Percentiles rank a stretch among this genome's conserved stretches.
phyloP scores from a whole-genome alignment of 2,113 vertebrate species.

The Tonatia bakeri region DNA sequence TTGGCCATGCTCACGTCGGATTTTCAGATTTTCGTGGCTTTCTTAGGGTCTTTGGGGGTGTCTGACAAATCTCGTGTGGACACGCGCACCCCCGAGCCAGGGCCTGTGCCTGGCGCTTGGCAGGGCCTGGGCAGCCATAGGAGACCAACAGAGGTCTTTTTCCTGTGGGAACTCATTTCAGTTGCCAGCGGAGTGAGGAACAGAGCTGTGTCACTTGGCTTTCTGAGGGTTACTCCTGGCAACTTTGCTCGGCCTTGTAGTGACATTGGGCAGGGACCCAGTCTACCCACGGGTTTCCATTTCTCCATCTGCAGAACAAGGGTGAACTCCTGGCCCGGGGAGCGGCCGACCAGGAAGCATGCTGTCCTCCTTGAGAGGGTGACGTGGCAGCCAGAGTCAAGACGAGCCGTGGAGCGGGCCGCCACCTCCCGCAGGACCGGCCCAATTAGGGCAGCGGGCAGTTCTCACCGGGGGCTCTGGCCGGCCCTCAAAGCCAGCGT shows the following conservation, averaged over 20 bases:
- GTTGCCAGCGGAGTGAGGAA: slow-evolving; percentile 36
- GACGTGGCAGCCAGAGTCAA: neutral
- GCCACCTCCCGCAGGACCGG: slow-evolving; percentile 29
- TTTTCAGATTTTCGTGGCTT: neutral
- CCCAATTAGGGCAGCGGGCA: slow-evolving; percentile 50
- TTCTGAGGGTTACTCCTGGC: slow-evolving; percentile 44
- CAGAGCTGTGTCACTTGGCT: neutral
- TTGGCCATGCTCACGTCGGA: neutral
- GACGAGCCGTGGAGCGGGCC: slow-evolving; percentile 28
- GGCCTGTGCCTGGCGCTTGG: neutral
- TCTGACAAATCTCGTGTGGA: neutral
- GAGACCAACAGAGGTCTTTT: slow-evolving; percentile 8
- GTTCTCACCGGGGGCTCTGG: slow-evolving; percentile 65
- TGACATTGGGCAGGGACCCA: slow-evolving; percentile 47
- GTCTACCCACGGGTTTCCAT: slow-evolving; percentile 30
- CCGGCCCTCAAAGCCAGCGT: slow-evolving; percentile 59
- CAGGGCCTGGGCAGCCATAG: neutral
- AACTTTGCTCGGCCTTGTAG: slow-evolving; percentile 28
- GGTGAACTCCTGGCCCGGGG: slow-evolving; percentile 34
- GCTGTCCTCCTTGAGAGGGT: neutral
- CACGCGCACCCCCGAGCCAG: neutral
- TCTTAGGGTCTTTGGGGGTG: neutral
- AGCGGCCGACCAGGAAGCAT: slow-evolving; percentile 28
- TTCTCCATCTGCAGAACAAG: slow-evolving; percentile 58
- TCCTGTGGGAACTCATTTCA: slow-evolving; percentile 71